Base-by-base conservation (phyloP, 2,797 vertebrate genomes). In the Cyprinella venusta region DNA sequence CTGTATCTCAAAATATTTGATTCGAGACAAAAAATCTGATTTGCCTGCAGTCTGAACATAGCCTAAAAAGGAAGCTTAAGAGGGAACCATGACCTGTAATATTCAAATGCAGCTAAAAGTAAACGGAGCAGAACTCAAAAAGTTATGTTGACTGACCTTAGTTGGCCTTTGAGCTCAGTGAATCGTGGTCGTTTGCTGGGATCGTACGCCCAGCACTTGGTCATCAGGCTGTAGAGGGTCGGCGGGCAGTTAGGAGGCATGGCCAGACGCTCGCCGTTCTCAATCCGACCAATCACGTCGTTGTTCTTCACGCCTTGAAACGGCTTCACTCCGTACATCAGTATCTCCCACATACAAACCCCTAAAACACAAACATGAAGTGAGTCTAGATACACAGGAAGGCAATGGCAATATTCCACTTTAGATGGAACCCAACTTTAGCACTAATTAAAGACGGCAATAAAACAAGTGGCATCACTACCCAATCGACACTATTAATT, bases 261-360 rank as follows among this genome's bases (percentile, higher is more conserved):
- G 1, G 98, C 97, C 77, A 99, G 92, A 30, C 98, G 95, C 90
- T 99, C 98, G 40, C 98, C 98, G 6, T 98, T 99, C 92, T 99
- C 98, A 64, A 99, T 99, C 80, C 98, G 95, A 82, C 98, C 98
- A 54, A 99, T 99, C 89, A 99, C 97, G 12, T 99, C 98, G 2
- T 99, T 99, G 94, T 99, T 99, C 92, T 99, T 99, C 92, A 99
- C 98, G 5, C 98, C 98, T 91, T 99, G 98, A 91, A 99, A 99
- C 70, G 98, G 98, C 93, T 99, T 99, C 87, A 99, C 94, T 70
- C 98, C 98, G 1, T 96, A 98, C 97, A 99, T 99, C 84, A 99
- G 94, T 89, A 99, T 97, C 94, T 99, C 98, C 98, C 96, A 97
- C 96, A 97, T 96, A 84, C 96, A 97, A 61, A 97, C 96, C 87